phyloP scores from a whole-genome alignment of 2,888 invertebrate species.

The Epirrita christyi region DNA sequence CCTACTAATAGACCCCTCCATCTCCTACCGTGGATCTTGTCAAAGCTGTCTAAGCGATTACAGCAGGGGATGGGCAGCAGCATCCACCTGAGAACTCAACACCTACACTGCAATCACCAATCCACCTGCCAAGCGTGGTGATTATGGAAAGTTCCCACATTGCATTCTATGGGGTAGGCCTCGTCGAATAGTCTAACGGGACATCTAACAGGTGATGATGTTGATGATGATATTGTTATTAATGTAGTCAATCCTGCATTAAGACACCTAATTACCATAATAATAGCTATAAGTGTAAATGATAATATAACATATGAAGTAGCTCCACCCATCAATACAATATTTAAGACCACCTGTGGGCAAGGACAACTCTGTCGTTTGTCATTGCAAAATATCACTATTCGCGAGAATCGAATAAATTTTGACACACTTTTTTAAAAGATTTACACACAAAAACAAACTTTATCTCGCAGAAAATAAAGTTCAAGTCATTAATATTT shows the following conservation, averaged over 20 bases:
- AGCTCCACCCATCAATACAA: constrained; percentile 10
- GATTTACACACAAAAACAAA: background rate
- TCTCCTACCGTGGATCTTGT: no score
- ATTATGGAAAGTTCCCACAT: no score
- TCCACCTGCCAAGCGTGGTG: no score
- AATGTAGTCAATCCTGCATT: background rate
- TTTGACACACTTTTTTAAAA: constrained; percentile 2
- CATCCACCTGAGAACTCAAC: no score
- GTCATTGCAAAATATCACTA: constrained; percentile 21
- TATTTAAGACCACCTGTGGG: constrained; percentile 20
- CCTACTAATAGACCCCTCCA: no score
- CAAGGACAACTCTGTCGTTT: constrained; percentile 23
- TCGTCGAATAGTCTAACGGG: no score
- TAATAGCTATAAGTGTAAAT: background rate
- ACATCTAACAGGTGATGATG: no score
- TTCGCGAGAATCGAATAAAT: constrained; percentile 21
- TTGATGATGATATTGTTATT: no score
- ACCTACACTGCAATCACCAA: no score
- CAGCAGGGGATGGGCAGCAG: no score
- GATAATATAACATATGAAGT: background rate
- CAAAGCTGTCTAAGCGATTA: no score
- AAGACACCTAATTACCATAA: background rate
- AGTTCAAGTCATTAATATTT: background rate
- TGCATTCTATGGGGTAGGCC: no score
- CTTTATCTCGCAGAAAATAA: background rate